Evolutionary conservation across 2,888 invertebrate species (phyloP).

Genomic region (Microctonus brassicae): DNA sequence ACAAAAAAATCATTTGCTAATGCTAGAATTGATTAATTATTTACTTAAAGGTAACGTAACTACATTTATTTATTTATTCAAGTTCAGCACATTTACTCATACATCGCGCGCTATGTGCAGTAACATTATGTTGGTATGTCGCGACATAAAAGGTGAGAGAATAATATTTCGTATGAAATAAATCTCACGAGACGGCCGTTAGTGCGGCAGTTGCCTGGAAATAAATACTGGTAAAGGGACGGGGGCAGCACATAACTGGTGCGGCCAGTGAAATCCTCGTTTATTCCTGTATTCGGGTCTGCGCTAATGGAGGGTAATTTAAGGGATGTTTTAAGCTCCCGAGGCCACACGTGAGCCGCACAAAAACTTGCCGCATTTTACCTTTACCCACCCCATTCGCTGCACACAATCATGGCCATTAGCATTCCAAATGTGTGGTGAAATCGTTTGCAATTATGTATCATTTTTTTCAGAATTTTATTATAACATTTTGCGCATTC

Average conservation of each 20-base stretch:
- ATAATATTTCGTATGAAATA: conserved; percentile 66
- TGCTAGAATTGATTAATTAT: too few relatives aligned
- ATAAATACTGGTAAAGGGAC: conserved; percentile 27
- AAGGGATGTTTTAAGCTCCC: conserved; percentile 69
- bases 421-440: conserved; percentile 61
- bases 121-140: not conserved
- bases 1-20: too few relatives aligned
- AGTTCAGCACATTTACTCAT: too few relatives aligned
- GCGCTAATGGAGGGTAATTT: conserved; percentile 68
- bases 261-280: conserved; percentile 65
- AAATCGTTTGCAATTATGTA: conserved; percentile 39
- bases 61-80: not conserved
- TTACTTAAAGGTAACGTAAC: too few relatives aligned
- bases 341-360: conserved; percentile 59
- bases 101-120: too few relatives aligned
- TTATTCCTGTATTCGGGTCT: conserved; percentile 63
- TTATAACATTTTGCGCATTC: too few relatives aligned
- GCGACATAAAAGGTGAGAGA: conserved; percentile 48
- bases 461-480: not conserved
- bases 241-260: not conserved
- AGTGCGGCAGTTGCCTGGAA: too few relatives aligned
- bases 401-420: conserved; percentile 64
- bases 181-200: conserved; percentile 56
- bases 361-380: conserved; percentile 67
- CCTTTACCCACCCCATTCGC: conserved; percentile 49